Percentiles rank a stretch among this genome's conserved stretches.
Conservation (phyloP, 2,113 vertebrate genomes). For the Neopipo cinnamomea region DNA sequence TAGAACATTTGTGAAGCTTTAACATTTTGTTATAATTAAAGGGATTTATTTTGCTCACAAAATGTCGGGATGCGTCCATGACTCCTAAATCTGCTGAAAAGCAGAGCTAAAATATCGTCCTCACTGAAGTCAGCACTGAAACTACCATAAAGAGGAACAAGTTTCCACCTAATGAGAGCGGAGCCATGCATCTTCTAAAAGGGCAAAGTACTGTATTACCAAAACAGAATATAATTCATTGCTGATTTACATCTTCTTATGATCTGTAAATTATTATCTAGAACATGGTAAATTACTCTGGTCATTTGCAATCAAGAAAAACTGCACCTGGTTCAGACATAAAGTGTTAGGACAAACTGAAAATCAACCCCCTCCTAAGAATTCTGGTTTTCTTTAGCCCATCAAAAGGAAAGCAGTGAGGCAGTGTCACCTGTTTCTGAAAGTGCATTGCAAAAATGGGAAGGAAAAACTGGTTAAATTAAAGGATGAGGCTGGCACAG, state of each 20-base stretch:
- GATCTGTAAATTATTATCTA: neutral
- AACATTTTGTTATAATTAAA: constrained; percentile 44
- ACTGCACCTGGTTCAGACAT: neutral
- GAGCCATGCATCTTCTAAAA: neutral
- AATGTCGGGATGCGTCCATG: neutral
- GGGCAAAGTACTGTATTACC: neutral
- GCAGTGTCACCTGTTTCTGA: neutral
- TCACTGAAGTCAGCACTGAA: neutral
- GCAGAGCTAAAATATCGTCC: neutral
- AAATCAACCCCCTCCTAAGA: neutral
- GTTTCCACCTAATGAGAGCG: neutral
- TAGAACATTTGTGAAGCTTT: neutral
- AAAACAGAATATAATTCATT: neutral
- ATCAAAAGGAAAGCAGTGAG: neutral
- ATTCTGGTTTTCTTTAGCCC: neutral
- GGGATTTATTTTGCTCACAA: constrained; percentile 28
- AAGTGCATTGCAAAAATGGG: neutral
- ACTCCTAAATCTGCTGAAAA: neutral
- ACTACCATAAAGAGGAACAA: neutral
- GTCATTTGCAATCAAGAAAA: neutral
- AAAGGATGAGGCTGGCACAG: neutral
- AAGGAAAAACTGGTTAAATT: neutral
- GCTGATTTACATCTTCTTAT: neutral
- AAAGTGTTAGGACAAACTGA: neutral
- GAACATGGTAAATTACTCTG: neutral